Evolutionary conservation across 2,113 vertebrate species (phyloP).

Genomic region (Empidonax alnorum): DNA sequence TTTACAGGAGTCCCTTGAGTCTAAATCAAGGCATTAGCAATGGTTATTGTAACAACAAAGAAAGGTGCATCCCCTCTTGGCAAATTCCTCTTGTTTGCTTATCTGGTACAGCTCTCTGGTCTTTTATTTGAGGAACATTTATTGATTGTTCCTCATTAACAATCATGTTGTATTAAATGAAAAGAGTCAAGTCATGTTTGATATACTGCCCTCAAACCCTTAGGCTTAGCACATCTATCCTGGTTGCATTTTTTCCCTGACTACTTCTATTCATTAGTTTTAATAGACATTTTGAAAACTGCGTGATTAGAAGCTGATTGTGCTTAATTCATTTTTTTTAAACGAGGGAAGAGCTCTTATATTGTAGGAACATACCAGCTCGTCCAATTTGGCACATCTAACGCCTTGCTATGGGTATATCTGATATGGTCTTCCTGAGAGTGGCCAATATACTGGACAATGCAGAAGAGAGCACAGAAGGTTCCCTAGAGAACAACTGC

Average conservation of each 20-base stretch:
- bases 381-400: neutral
- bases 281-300: slow-evolving; percentile 4
- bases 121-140: slow-evolving; percentile 19
- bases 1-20: neutral
- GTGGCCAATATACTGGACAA: neutral
- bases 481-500: neutral
- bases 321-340: neutral
- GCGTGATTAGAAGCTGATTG: neutral
- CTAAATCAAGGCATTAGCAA: neutral
- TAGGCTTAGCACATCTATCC: neutral
- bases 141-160: slow-evolving; percentile 44
- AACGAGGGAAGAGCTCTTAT: neutral
- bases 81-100: slow-evolving; percentile 17
- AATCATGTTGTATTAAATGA: neutral
- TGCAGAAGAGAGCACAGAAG: neutral
- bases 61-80: slow-evolving; percentile 11
- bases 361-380: neutral
- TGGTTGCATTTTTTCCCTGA: neutral
- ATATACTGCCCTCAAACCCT: slow-evolving; percentile 7
- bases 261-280: neutral
- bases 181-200: slow-evolving; percentile 3
- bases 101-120: neutral
- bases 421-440: neutral
- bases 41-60: neutral
- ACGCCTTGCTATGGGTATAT: neutral